A percentile compares a stretch with the other conserved stretches of the same genome.
phyloP scores from a whole-genome alignment of 2,797 vertebrate species.

The Nyctalus aviator region DNA sequence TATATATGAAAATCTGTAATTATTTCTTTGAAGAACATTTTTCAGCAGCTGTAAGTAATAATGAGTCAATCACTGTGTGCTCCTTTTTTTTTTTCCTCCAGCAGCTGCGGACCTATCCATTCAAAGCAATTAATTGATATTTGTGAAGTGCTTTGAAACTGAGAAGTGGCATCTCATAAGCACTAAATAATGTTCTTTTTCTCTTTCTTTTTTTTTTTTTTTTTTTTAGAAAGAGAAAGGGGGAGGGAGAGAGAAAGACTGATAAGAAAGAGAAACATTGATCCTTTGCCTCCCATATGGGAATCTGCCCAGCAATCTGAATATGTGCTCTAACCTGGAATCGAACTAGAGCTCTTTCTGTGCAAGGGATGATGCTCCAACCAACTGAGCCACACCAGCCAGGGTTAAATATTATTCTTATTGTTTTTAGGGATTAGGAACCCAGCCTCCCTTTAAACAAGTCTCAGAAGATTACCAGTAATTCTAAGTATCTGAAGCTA shows the following conservation, averaged over 20 bases:
- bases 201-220: not conserved
- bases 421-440: constrained; percentile 39
- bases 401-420: constrained; percentile 62
- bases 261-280: not conserved
- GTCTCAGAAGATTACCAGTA: not conserved
- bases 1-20: constrained; percentile 79
- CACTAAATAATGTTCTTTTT: constrained; percentile 54
- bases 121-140: constrained; percentile 82
- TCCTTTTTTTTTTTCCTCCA: constrained; percentile 11
- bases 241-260: not conserved
- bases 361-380: not conserved
- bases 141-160: constrained; percentile 74
- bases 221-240: not conserved
- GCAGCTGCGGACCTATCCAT: constrained; percentile 73
- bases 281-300: not conserved
- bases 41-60: constrained; percentile 79
- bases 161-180: constrained; percentile 55
- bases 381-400: not conserved
- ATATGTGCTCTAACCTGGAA: not conserved
- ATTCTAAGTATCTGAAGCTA: constrained; percentile 20
- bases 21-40: constrained; percentile 74
- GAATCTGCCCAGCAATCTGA: not conserved
- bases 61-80: constrained; percentile 72
- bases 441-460: constrained; percentile 46
- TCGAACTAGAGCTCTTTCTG: not conserved